phyloP scores from a whole-genome alignment of 1,140 invertebrate species.

The Ectropis grisescens region DNA sequence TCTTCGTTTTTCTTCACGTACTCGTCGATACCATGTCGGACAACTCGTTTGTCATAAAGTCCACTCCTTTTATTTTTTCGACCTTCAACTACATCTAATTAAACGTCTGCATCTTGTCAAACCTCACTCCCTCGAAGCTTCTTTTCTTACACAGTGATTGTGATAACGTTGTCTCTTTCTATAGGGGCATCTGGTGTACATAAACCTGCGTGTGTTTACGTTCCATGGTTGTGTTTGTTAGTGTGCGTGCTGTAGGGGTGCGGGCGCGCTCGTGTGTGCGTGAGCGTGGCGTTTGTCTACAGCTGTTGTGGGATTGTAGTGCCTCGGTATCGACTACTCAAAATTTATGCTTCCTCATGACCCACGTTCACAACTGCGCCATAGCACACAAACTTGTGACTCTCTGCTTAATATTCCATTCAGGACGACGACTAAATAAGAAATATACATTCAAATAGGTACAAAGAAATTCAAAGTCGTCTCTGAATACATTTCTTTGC shows the following conservation, averaged over 20 bases:
- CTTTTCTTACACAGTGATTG: conserved; percentile 36
- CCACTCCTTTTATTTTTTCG: conserved; percentile 50
- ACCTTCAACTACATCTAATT: conserved; percentile 61
- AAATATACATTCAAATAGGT: conserved; percentile 14
- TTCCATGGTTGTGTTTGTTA: conserved; percentile 27
- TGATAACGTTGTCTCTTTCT: conserved; percentile 49
- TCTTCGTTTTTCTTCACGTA: conserved; percentile 12
- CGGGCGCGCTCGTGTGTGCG: conserved; percentile 46
- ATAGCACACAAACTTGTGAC: conserved; percentile 36
- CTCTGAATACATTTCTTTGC: conserved; percentile 5
- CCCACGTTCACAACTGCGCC: conserved; percentile 35
- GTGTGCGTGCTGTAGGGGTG: conserved; percentile 40
- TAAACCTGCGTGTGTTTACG: conserved; percentile 65
- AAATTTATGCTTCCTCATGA: conserved; percentile 68
- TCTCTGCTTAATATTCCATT: conserved; percentile 43
- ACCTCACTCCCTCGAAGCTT: conserved; percentile 28
- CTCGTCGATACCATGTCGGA: conserved; percentile 1
- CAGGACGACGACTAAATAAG: conserved; percentile 17
- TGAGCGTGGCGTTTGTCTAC: conserved; percentile 44
- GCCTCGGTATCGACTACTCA: conserved; percentile 47
- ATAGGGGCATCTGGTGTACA: conserved; percentile 65
- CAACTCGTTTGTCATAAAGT: conserved; percentile 24
- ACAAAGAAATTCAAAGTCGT: conserved; percentile 1
- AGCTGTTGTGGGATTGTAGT: conserved; percentile 59
- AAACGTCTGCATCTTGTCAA: conserved; percentile 51